Evolutionary conservation across 1,140 invertebrate species (phyloP).

Genomic region (Lucilia cuprina): DNA sequence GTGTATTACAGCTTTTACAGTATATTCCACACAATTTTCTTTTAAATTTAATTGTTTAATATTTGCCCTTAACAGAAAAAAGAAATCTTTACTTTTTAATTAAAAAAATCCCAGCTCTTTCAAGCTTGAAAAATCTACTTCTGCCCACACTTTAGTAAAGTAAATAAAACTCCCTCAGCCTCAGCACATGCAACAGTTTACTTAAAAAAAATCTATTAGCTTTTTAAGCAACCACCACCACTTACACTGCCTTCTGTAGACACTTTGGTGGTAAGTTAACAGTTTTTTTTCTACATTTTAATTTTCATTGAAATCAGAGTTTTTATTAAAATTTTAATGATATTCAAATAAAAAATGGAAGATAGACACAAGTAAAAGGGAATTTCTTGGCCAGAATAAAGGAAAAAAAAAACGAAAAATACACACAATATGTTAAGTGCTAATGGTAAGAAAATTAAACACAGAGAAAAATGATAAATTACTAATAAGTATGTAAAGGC

Average conservation of each 20-base stretch:
- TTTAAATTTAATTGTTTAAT: background rate
- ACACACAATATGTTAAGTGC: background rate
- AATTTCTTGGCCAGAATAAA: background rate
- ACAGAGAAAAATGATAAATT: background rate
- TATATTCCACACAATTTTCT: too few species aligned
- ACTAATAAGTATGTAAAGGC: background rate
- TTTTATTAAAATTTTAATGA: constrained; percentile 16
- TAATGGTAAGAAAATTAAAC: background rate
- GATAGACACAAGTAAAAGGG: background rate
- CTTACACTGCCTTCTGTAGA: background rate
- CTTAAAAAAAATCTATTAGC: background rate
- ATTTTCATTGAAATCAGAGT: constrained; percentile 15
- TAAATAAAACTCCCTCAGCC: background rate
- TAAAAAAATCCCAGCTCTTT: background rate
- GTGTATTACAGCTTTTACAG: too few species aligned
- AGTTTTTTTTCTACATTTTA: background rate
- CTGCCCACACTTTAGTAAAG: background rate
- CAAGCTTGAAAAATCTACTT: background rate
- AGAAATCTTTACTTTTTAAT: background rate
- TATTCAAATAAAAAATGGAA: constrained; percentile 5
- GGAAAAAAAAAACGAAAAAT: background rate
- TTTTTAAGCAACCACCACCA: background rate
- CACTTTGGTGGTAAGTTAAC: background rate
- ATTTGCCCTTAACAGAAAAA: background rate
- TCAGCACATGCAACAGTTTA: background rate